Conservation (phyloP, 2,113 vertebrate species). For the Myrmophylax atrothorax region DNA sequence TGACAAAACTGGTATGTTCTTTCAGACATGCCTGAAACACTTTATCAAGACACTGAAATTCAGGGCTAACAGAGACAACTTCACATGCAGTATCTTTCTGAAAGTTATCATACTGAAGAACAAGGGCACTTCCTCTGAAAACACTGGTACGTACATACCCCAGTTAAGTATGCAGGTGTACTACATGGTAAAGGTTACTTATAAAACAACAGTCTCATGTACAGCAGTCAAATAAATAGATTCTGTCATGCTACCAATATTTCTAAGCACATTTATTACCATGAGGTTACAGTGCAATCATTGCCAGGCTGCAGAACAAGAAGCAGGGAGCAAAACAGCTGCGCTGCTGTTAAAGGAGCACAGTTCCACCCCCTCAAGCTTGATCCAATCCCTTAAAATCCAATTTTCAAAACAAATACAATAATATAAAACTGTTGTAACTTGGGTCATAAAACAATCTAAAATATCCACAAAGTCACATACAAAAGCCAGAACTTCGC, state of each 20-base stretch:
- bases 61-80: not conserved
- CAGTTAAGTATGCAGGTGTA: not conserved
- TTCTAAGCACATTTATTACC: not conserved
- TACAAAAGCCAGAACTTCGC: not conserved
- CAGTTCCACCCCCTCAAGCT: not conserved
- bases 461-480: not conserved
- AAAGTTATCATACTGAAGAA: not conserved
- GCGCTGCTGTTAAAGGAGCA: fast-evolving
- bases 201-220: not conserved
- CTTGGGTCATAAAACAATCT: not conserved
- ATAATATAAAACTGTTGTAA: not conserved
- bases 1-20: not conserved
- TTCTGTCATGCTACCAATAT: not conserved
- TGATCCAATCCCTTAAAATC: not conserved
- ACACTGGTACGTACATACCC: not conserved
- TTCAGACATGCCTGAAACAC: not conserved
- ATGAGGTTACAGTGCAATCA: not conserved
- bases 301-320: not conserved
- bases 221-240: not conserved
- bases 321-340: not conserved
- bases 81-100: not conserved
- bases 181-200: not conserved
- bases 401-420: not conserved
- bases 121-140: not conserved
- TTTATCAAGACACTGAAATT: not conserved